phyloP scores from a whole-genome alignment of 2,113 vertebrate genomes.

The Hemiprocne comata region DNA sequence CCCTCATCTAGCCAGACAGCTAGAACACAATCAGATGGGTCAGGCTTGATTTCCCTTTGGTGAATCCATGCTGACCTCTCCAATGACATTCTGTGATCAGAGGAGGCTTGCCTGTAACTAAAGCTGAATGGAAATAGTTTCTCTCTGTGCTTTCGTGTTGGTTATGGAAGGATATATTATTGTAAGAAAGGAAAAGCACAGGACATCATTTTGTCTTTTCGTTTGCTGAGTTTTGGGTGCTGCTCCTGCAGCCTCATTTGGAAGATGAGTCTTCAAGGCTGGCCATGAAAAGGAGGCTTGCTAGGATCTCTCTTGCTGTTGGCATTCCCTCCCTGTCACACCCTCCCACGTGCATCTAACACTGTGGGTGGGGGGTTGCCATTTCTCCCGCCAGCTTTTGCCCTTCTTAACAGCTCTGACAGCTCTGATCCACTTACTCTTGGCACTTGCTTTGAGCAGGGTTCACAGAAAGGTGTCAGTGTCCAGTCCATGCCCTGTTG shows the following conservation, averaged over 20 bases:
- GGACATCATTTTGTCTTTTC: neutral
- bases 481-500: constrained; percentile 16
- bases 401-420: neutral
- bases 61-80: no score
- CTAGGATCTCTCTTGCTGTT: neutral
- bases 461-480: constrained; percentile 55
- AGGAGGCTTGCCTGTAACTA: neutral
- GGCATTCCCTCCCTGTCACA: neutral
- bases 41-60: no score
- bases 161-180: neutral
- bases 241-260: neutral
- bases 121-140: neutral
- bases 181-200: neutral
- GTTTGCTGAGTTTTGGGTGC: neutral
- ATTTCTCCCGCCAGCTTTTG: neutral
- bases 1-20: no score
- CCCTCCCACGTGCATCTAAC: neutral
- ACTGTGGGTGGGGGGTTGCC: neutral
- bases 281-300: neutral
- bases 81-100: neutral
- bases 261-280: neutral
- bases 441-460: constrained; percentile 66
- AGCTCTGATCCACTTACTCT: neutral
- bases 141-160: neutral
- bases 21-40: no score